phyloP scores from a whole-genome alignment of 2,888 invertebrate species.

The Clistopyga incitator region DNA sequence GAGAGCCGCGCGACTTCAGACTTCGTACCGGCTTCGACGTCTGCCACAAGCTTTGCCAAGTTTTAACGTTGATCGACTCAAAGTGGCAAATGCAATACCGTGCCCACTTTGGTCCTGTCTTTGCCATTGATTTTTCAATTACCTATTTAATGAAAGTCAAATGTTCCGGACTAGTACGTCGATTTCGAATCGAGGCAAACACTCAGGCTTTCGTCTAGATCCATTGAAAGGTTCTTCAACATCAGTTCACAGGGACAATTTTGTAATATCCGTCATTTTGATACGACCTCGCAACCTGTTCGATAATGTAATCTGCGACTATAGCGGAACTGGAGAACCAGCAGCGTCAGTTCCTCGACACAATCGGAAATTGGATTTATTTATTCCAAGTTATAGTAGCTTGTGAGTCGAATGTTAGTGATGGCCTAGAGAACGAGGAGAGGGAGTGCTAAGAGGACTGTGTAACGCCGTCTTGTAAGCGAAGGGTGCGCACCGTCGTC shows the following conservation, averaged over 20 bases:
- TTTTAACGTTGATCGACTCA: constrained; percentile 44
- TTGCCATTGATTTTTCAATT: constrained; percentile 40
- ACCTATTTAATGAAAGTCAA: constrained; percentile 29
- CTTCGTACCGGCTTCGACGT: not conserved
- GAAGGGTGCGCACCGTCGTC: constrained; percentile 59
- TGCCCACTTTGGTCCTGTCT: constrained; percentile 27
- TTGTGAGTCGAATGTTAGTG: constrained; percentile 54
- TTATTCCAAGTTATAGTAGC: constrained; percentile 74
- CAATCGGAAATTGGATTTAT: constrained; percentile 80
- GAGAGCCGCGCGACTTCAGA: constrained; percentile 46
- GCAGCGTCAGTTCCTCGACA: constrained; percentile 33
- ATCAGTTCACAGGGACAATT: no score
- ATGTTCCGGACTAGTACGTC: constrained; percentile 10
- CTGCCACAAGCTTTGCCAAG: constrained; percentile 59
- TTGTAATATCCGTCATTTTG: not conserved
- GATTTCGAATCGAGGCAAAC: not conserved
- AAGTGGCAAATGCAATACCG: constrained; percentile 59
- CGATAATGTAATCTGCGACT: constrained; percentile 3
- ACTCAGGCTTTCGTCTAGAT: not conserved
- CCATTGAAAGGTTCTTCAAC: not conserved
- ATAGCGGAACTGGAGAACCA: constrained; percentile 7
- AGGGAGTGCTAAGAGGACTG: constrained; percentile 38
- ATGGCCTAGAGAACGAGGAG: constrained; percentile 13
- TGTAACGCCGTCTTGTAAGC: constrained; percentile 65
- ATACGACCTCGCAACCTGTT: constrained; percentile 26